Percentiles rank a stretch among this genome's conserved stretches.
Conservation (phyloP, 2,888 invertebrate genomes). For the Apoda limacodes region DNA sequence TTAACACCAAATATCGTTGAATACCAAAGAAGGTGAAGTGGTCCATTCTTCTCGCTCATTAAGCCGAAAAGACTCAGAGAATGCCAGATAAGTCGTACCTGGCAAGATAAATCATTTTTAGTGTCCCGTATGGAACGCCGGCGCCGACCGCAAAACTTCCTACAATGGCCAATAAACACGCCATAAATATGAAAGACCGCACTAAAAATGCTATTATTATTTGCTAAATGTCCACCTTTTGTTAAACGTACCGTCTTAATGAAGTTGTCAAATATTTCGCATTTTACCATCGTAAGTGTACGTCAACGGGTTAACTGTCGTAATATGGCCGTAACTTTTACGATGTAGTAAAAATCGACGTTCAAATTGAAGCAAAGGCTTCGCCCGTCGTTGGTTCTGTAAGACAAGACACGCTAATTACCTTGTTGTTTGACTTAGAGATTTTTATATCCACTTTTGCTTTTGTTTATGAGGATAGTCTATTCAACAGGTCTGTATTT, state of each 20-base stretch:
- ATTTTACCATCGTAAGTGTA: constrained; percentile 22
- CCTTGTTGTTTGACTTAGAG: too few relatives aligned
- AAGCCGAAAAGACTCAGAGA: constrained; percentile 42
- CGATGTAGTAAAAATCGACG: constrained; percentile 17
- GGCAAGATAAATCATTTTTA: constrained; percentile 56
- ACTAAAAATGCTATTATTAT: constrained; percentile 62
- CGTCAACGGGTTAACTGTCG: constrained; percentile 31
- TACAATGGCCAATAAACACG: constrained; percentile 65
- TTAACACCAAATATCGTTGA: too few relatives aligned
- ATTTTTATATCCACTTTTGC: too few relatives aligned
- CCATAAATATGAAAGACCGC: constrained; percentile 60
- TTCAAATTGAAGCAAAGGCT: constrained; percentile 6
- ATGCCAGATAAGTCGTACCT: constrained; percentile 34
- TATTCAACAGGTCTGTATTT: too few relatives aligned
- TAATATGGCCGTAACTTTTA: constrained; percentile 20
- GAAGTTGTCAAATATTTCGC: constrained; percentile 50
- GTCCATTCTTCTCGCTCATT: constrained; percentile 41
- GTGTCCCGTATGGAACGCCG: constrained; percentile 38
- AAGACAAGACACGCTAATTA: too few relatives aligned
- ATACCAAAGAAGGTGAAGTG: constrained; percentile 18
- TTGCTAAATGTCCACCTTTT: constrained; percentile 58
- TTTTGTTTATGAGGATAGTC: too few relatives aligned
- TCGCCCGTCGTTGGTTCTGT: too few relatives aligned
- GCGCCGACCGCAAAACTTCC: constrained; percentile 38
- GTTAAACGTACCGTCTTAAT: constrained; percentile 38